A percentile compares a stretch with the other conserved stretches of the same genome.
phyloP scores from a whole-genome alignment of 2,113 vertebrate genomes.

The Pollimyrus isidori region DNA sequence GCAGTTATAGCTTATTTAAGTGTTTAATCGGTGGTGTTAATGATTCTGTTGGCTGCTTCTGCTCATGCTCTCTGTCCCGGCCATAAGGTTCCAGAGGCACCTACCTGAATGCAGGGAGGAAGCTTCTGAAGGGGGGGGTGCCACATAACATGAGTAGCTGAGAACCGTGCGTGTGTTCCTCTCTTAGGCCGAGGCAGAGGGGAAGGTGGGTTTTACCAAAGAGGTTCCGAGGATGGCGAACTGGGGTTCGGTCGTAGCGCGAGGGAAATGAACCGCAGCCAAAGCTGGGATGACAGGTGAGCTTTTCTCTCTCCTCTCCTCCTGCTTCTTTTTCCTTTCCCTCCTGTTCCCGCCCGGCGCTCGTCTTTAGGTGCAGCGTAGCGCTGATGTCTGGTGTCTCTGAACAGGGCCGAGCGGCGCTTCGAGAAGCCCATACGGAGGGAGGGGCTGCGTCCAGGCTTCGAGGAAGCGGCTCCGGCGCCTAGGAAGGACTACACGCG shows the following conservation, averaged over 20 bases:
- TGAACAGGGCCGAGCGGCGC: slow-evolving; percentile 58
- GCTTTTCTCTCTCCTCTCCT: not conserved
- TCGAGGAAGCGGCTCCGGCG: slow-evolving; percentile 54
- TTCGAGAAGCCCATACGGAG: slow-evolving; percentile 65
- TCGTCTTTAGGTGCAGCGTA: not conserved
- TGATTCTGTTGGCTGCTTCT: not conserved
- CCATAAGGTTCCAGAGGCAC: not conserved
- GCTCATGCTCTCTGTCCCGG: not conserved
- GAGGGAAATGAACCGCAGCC: slow-evolving; percentile 68
- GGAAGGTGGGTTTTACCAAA: slow-evolving; percentile 67
- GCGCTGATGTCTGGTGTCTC: not conserved
- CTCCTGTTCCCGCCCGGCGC: not conserved
- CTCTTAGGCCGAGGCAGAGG: slow-evolving; percentile 62
- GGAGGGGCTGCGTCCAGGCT: slow-evolving; percentile 60
- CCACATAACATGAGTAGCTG: not conserved
- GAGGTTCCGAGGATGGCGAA: slow-evolving; percentile 63
- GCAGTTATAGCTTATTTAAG: not conserved
- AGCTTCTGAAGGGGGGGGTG: not conserved
- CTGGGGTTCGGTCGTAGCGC: slow-evolving; percentile 58
- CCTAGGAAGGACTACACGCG: slow-evolving; percentile 62
- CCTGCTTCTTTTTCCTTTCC: not conserved
- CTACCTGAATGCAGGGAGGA: not conserved
- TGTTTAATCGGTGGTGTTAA: not conserved
- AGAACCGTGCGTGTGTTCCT: not conserved
- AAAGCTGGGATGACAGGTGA: slow-evolving; percentile 74